These are phyloP conservation scores for Ectropis crepuscularia DNA, from an alignment of 2,888 invertebrate genomes.

Conservation along the genomic window DNA sequence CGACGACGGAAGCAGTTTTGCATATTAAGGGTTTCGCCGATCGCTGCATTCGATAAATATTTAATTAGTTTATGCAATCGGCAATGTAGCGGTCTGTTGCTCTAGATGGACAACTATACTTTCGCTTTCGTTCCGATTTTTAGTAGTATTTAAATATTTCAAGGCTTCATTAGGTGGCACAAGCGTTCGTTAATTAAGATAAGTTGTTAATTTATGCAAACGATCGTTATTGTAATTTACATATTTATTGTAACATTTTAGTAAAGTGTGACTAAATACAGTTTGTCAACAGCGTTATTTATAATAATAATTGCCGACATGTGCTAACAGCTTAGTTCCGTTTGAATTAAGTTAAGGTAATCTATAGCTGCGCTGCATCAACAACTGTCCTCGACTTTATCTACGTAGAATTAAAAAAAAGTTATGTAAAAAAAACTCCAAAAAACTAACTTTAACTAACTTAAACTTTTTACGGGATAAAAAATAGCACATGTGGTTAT, in stretches of 20 bases:
- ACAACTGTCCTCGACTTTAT: no score
- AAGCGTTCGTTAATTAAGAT: conserved; percentile 30
- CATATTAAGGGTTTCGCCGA: conserved; percentile 61
- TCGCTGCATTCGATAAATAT: conserved; percentile 52
- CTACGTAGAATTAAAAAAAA: no score
- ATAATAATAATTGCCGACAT: background rate
- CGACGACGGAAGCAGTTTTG: conserved; percentile 56
- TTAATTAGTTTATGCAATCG: conserved; percentile 49
- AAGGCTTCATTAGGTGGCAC: conserved; percentile 35
- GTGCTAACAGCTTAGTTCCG: no score
- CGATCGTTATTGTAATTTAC: conserved; percentile 23
- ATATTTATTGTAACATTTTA: background rate
- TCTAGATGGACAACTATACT: conserved; percentile 35
- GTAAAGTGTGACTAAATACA: conserved; percentile 6
- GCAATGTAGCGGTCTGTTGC: conserved; percentile 32
- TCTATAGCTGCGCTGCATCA: no score
- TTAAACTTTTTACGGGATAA: no score
- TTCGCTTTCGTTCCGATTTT: conserved; percentile 33
- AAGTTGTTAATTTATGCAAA: conserved; percentile 26
- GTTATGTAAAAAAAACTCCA: no score
- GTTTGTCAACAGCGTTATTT: conserved; percentile 8
- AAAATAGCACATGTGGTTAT: no score
- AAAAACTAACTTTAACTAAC: no score
- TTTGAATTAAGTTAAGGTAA: no score
- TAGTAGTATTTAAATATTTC: conserved; percentile 30